These are phyloP conservation scores for Phenganax stokvisi DNA, from an alignment of 92 coral and sea anemone genomes.

Conservation along the genomic window DNA sequence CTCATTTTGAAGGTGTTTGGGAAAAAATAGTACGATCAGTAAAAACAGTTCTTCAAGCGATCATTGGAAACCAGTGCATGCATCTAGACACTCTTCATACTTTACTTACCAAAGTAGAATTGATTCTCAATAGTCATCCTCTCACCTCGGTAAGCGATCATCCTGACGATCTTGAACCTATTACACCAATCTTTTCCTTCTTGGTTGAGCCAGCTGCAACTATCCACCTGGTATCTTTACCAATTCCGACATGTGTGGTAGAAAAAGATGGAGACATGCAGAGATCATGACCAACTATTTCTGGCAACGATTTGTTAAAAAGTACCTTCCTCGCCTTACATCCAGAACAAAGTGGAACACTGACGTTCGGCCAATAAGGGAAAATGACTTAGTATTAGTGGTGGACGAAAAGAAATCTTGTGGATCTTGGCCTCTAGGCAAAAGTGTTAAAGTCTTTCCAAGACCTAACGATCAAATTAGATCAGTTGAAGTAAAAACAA, in stretches of 20 bases:
- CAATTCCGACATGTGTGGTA: constrained; percentile 40
- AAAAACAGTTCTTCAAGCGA: constrained; percentile 43
- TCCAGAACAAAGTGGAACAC: constrained; percentile 17
- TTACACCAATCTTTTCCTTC: constrained; percentile 62
- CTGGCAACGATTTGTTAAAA: constrained; percentile 54
- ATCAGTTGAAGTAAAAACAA: constrained; percentile 45
- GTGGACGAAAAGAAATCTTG: constrained; percentile 38
- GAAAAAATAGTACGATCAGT: constrained; percentile 39
- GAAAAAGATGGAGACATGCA: constrained; percentile 59
- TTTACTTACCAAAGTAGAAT: constrained; percentile 53
- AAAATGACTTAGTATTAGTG: constrained; percentile 17
- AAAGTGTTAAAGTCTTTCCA: constrained; percentile 25
- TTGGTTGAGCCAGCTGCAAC: constrained; percentile 48
- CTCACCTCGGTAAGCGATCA: constrained; percentile 49
- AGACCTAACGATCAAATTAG: constrained; percentile 40
- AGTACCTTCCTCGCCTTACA: constrained; percentile 47
- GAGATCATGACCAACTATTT: constrained; percentile 59
- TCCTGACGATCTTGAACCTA: constrained; percentile 53
- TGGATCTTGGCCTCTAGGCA: constrained; percentile 42
- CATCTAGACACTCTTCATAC: constrained; percentile 55
- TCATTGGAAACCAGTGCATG: constrained; percentile 57
- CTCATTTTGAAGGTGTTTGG: constrained; percentile 59
- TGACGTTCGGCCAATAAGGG: not conserved
- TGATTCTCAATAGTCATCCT: constrained; percentile 53
- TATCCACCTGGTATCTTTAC: constrained; percentile 40